Conservation (phyloP, 2,113 vertebrate genomes). For the Esox niger region DNA sequence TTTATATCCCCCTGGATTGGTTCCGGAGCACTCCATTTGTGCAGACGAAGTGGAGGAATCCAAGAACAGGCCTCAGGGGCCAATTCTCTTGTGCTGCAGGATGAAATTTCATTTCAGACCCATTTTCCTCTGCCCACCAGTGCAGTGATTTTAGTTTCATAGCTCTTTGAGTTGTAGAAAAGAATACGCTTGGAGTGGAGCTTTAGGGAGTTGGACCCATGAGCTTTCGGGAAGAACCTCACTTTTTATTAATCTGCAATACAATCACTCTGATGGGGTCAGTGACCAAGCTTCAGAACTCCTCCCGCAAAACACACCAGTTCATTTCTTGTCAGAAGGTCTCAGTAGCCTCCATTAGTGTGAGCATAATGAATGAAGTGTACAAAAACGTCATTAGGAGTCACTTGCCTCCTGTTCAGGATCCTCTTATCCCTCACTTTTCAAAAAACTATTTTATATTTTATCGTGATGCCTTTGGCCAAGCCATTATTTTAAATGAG, state of each 20-base stretch:
- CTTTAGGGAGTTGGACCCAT: background rate
- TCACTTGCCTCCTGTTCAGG: too few relatives aligned
- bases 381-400: too few relatives aligned
- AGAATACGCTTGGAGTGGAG: background rate
- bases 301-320: too few relatives aligned
- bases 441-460: too few relatives aligned
- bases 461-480: too few relatives aligned
- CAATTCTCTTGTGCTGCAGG: background rate
- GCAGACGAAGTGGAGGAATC: background rate
- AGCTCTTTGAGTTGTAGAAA: background rate
- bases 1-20: background rate
- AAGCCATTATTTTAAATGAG: too few relatives aligned
- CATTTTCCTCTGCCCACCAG: background rate
- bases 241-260: slow-evolving; percentile 44
- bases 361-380: too few relatives aligned
- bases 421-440: too few relatives aligned
- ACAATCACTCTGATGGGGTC: too few relatives aligned
- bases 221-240: background rate
- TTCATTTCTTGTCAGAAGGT: too few relatives aligned
- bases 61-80: background rate
- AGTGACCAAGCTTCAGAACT: too few relatives aligned
- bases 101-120: background rate
- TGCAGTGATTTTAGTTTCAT: background rate
- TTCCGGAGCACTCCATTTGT: background rate
- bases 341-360: too few relatives aligned